Conservation (phyloP, 2,113 vertebrate species). For the Forbesichthys agassizii region DNA sequence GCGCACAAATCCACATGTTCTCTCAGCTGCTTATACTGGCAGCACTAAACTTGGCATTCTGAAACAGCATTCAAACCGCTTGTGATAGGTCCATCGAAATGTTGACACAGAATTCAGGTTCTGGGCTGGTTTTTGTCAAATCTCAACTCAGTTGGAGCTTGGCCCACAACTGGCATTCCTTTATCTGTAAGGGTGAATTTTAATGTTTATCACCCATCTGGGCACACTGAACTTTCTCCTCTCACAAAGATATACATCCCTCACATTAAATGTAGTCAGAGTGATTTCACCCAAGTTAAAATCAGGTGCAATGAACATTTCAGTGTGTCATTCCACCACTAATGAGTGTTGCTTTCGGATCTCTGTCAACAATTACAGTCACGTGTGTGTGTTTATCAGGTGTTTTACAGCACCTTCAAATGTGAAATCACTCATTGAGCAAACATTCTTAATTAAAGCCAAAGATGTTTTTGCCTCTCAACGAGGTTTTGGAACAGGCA, state of each 20-base stretch:
- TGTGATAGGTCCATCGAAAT: no score
- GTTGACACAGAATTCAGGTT: no score
- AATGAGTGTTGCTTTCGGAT: neutral
- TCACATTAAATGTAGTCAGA: no score
- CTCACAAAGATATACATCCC: neutral
- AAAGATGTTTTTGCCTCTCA: constrained; percentile 15
- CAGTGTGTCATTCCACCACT: no score
- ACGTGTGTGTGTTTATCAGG: constrained; percentile 9
- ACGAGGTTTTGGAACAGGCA: constrained; percentile 16
- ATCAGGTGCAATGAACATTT: no score
- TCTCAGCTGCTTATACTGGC: no score
- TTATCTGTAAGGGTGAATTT: constrained; percentile 17
- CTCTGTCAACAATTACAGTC: neutral
- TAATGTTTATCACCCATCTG: constrained; percentile 11
- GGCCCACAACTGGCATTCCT: constrained; percentile 1
- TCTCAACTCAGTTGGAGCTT: no score
- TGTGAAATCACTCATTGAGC: neutral
- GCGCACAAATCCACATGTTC: no score
- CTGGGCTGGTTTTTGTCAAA: no score
- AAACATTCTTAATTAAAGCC: constrained; percentile 5
- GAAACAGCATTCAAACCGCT: no score
- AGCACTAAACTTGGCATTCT: no score
- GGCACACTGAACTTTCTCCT: neutral
- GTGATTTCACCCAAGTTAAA: no score
- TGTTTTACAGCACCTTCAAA: neutral